Evolutionary conservation across 2,888 invertebrate species (phyloP).

Genomic region (Drosophila picticornis): DNA sequence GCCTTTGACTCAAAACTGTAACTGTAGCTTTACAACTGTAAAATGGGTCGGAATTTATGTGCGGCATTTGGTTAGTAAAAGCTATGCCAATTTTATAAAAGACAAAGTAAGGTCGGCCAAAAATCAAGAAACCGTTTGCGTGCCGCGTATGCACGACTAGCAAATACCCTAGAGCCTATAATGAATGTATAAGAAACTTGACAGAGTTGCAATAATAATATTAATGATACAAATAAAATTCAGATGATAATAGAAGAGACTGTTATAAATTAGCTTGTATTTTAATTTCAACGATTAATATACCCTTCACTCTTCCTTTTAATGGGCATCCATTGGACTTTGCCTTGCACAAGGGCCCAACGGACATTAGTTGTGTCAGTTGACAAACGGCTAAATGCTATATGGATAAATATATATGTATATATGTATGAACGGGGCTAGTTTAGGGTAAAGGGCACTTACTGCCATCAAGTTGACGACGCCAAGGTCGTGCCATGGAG

Average conservation of each 20-base stretch:
- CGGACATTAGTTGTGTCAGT: slow-evolving; percentile 31
- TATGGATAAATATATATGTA: background rate
- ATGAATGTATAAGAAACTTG: background rate
- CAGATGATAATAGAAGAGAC: background rate
- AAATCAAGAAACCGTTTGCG: background rate
- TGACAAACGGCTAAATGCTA: slow-evolving; percentile 47
- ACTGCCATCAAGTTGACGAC: slow-evolving; percentile 44
- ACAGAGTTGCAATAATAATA: background rate
- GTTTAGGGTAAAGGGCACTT: slow-evolving; percentile 3
- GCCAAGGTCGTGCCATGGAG: slow-evolving; percentile 55
- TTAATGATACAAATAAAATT: background rate
- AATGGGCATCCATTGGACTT: slow-evolving; percentile 9
- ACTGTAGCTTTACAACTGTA: slow-evolving; percentile 19
- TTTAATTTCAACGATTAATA: background rate
- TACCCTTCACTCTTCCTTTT: too few relatives aligned
- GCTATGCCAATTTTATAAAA: slow-evolving; percentile 40
- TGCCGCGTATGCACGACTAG: background rate
- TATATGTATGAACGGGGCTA: background rate
- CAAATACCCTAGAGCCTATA: background rate
- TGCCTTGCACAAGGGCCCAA: slow-evolving; percentile 19
- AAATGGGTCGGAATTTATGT: slow-evolving; percentile 33
- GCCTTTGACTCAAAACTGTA: slow-evolving; percentile 10
- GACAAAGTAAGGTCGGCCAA: slow-evolving; percentile 11
- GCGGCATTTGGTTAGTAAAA: slow-evolving; percentile 47
- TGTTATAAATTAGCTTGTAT: background rate